Base-by-base conservation (phyloP, 2,113 vertebrate species). In the Leptobrachium ailaonicum region DNA sequence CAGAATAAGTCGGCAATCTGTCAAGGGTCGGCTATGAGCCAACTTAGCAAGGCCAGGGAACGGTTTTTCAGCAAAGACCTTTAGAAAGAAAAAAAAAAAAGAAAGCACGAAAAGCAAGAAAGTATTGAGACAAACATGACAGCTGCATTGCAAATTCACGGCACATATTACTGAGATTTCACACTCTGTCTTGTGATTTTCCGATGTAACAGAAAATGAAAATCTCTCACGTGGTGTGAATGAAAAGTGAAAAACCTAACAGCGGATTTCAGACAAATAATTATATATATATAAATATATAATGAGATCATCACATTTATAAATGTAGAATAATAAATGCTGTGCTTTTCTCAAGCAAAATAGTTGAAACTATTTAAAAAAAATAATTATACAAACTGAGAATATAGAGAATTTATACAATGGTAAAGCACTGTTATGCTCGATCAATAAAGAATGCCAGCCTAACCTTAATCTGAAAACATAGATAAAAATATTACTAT, bases 131-230 rank as follows among this genome's bases (percentile, higher is more conserved):
- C 53, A 80, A 79, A 75, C n/a, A 43, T 75, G 71, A 44, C 71
- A 74, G 69, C 68, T 75, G 53, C 43, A 80, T 20, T 80, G 64
- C 42, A 80, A 68, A 80, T 75, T 73, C 50, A 68, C 58, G 32
- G 78, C 63, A 41, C 41, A 80, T 73, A 79, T 64, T 80, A 58
- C 41, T 56, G 63, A 80, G 47, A 80, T 44, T 80, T 80, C 64
- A 80, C 71, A 80, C 71, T 45, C 41, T 68, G 71, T 10, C 71
- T 68, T 74, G 71, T 68, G 63, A 80, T 73, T 68, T 74, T 73
- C 13, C 63, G 6, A 71, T 66, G 70, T 79, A 79, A 40, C 41
- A 43, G 47, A 10, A 68, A 70, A 60, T 2, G 5, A 43, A 67
- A 68, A 58, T 67, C 41, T 67, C 72, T 74, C 43, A 80, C 42